Conservation (phyloP, 2,113 vertebrate species). For the Paratilapia polleni region DNA sequence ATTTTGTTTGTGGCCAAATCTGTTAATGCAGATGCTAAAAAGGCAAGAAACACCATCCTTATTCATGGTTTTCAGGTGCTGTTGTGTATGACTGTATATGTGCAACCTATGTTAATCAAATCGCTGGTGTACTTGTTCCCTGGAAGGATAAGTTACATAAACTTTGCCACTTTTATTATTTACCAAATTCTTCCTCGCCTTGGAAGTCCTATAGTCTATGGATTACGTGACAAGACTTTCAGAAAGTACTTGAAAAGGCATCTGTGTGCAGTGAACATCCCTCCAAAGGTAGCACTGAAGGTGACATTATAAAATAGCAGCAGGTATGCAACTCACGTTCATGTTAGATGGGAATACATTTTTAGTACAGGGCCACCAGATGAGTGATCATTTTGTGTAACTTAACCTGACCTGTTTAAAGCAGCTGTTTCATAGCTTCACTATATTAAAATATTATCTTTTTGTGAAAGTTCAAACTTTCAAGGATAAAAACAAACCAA, state of each 20-base stretch:
- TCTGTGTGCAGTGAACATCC: neutral
- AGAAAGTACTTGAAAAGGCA: constrained; percentile 56
- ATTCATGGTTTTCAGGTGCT: constrained; percentile 67
- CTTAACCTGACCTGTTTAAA: neutral
- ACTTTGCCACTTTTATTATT: constrained; percentile 47
- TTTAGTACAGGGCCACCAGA: too few species aligned
- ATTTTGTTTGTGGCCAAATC: constrained; percentile 49
- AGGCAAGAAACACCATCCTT: constrained; percentile 69
- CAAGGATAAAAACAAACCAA: too few species aligned
- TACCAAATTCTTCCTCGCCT: constrained; percentile 65
- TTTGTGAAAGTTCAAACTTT: too few species aligned
- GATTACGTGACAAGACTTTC: constrained; percentile 67
- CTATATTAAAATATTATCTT: neutral
- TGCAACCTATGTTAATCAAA: constrained; percentile 2
- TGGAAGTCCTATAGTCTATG: constrained; percentile 73
- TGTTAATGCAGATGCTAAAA: constrained; percentile 37
- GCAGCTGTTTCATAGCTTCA: neutral
- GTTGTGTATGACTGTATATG: constrained; percentile 59
- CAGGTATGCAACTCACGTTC: neutral
- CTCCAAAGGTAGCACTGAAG: neutral
- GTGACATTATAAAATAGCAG: rapidly evolving
- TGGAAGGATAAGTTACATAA: neutral
- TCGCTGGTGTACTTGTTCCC: constrained; percentile 25
- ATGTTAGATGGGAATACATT: neutral
- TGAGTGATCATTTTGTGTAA: neutral